A percentile compares a stretch with the other conserved stretches of the same genome.
phyloP scores from a whole-genome alignment of 2,888 invertebrate genomes.

The Ptycholaimellus sp. region DNA sequence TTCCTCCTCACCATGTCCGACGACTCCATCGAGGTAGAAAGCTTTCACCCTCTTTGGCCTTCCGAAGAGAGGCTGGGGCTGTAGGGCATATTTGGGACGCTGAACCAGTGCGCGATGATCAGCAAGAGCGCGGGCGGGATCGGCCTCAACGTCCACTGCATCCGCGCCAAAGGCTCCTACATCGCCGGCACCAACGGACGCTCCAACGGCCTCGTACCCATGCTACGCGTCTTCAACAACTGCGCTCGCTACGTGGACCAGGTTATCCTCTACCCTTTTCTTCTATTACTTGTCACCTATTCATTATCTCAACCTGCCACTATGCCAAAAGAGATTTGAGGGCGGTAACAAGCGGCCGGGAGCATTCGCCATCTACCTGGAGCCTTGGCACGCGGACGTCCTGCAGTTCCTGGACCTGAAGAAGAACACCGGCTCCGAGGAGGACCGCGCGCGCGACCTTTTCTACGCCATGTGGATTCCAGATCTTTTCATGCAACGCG shows the following conservation, averaged over 20 bases:
- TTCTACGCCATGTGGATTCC: conserved; percentile 91
- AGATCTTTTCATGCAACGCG: conserved; percentile 81
- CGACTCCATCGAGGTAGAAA: conserved; percentile 38
- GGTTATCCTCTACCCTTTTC: conserved; percentile 26
- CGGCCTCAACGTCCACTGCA: conserved; percentile 81
- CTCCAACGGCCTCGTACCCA: conserved; percentile 83
- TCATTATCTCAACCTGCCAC: background rate
- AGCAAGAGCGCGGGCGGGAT: conserved; percentile 93
- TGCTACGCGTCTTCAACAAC: conserved; percentile 79
- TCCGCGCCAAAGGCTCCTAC: conserved; percentile 64
- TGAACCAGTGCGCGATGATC: conserved; percentile 73
- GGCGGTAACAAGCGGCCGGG: conserved; percentile 81
- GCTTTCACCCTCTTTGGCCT: background rate
- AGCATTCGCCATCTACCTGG: conserved; percentile 85
- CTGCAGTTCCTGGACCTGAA: conserved; percentile 78
- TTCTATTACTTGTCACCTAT: background rate
- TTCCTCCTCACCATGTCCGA: conserved; percentile 76
- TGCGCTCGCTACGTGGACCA: conserved; percentile 90
- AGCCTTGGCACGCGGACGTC: conserved; percentile 95
- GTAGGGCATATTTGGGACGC: conserved; percentile 71
- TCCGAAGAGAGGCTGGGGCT: too few relatives aligned
- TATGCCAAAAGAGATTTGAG: too few relatives aligned
- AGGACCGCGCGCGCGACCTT: conserved; percentile 69
- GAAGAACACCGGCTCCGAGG: conserved; percentile 72
- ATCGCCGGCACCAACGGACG: conserved; percentile 80